These are phyloP conservation scores for Xiphorhynchus elegans DNA, from an alignment of 2,113 vertebrate species.

Conservation along the genomic window DNA sequence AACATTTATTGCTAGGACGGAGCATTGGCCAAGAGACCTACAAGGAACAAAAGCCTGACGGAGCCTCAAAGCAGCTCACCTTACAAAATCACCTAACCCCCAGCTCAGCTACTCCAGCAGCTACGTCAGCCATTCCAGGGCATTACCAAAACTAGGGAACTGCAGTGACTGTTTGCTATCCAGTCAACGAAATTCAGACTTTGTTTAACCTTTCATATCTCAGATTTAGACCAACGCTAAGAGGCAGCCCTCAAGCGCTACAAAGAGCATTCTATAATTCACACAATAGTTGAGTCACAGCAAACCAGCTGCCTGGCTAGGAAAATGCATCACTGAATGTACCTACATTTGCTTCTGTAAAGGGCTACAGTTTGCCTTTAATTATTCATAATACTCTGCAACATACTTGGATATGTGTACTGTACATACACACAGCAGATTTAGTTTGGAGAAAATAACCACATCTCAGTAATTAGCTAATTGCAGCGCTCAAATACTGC, in stretches of 20 bases:
- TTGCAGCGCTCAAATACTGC: not conserved
- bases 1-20: not conserved
- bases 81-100: rapidly evolving
- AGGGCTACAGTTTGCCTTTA: not conserved
- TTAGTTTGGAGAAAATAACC: not conserved
- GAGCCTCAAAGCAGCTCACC: not conserved
- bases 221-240: not conserved
- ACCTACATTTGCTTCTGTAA: not conserved
- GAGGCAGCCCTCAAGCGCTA: not conserved
- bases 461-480: not conserved
- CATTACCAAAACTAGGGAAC: not conserved
- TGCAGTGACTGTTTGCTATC: not conserved
- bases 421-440: not conserved
- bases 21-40: not conserved
- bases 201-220: not conserved
- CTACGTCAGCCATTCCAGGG: not conserved
- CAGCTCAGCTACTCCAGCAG: not conserved
- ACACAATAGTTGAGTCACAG: not conserved
- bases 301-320: not conserved
- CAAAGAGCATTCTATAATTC: not conserved
- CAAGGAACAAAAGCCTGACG: not conserved
- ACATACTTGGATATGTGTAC: not conserved
- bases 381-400: not conserved
- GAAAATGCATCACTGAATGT: not conserved
- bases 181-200: not conserved